These are phyloP conservation scores for Salmo trutta DNA, from an alignment of 2,797 vertebrate genomes.

Conservation along the genomic window DNA sequence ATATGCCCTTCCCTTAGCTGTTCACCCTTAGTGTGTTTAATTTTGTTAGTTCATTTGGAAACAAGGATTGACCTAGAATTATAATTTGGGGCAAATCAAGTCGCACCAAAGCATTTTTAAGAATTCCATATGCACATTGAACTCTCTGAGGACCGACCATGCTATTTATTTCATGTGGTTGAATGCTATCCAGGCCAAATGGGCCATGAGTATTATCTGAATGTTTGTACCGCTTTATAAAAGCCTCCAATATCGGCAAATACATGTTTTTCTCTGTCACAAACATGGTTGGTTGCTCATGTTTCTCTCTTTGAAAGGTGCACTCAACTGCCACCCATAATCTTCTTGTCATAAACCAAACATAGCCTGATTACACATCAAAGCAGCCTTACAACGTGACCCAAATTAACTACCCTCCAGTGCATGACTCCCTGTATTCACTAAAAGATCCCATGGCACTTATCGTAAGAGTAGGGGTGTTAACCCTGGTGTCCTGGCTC, in stretches of 20 bases:
- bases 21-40: conserved; percentile 41
- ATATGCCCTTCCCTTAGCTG: neutral
- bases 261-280: conserved; percentile 47
- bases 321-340: conserved; percentile 58
- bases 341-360: conserved; percentile 64
- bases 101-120: conserved; percentile 15
- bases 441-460: too few species aligned
- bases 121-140: conserved; percentile 24
- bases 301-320: conserved; percentile 49
- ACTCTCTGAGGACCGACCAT: conserved; percentile 33
- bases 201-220: conserved; percentile 49
- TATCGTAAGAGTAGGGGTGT: too few species aligned
- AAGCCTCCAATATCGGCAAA: conserved; percentile 37
- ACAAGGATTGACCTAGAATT: conserved; percentile 44
- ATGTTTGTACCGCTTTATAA: conserved; percentile 38
- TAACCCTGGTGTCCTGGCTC: too few species aligned
- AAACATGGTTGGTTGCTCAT: conserved; percentile 37
- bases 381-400: conserved; percentile 34
- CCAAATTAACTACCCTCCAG: too few species aligned
- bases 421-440: too few species aligned
- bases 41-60: conserved; percentile 47
- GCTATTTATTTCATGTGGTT: conserved; percentile 10
- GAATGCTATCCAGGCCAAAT: conserved; percentile 36
- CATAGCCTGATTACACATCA: conserved; percentile 44
- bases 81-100: conserved; percentile 52